Evolutionary conservation across 2,797 vertebrate species (phyloP), one percentile per base, ranked within the genome.

Genomic region (Neostethus bicornis): DNA sequence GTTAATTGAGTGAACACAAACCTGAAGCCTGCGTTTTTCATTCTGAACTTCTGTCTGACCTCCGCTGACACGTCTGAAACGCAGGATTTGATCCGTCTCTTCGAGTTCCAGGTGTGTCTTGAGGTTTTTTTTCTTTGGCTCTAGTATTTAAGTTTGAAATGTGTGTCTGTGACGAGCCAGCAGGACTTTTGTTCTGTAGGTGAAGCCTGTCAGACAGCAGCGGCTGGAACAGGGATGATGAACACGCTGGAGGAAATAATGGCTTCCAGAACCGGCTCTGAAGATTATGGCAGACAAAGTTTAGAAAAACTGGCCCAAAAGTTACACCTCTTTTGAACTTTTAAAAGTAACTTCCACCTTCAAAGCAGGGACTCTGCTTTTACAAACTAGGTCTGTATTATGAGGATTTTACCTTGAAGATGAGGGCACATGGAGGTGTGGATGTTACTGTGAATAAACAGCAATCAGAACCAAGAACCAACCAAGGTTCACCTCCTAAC

Each of bases 151-250:
- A 49, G 46, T 56, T 72, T 28, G 50, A 80, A 78, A 64, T 58
- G 62, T 79, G 75, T 66, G 26, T 25, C 78, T 57, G 54, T 69
- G 77, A 81, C 73, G 79, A 53, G 55, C 63, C 71, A 52, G 21
- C 10, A 61, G 56, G 73, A 77, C 65, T 73, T 77, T 70, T 65
- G 75, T 82, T 75, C 66, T 74, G 51, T 51, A 70, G 46, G 61
- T 77, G 64, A 63, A 62, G 75, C 75, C 70, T 74, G 75, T 76
- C 65, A 84, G 73, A 72, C 69, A 54, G 59, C 48, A 63, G 64
- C 66, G 61, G 72, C 74, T 56, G 73, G 72, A 75, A 77, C 81
- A 77, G 32, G 2, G 81, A 61, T 81, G 78, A 85, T 83, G 70
- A 77, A 71, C 70, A 73, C 64, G 44, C 62, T 59, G 61, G 51